Evolutionary conservation across 2,113 vertebrate genomes (phyloP).

Genomic region (Lucifuga dentata): DNA sequence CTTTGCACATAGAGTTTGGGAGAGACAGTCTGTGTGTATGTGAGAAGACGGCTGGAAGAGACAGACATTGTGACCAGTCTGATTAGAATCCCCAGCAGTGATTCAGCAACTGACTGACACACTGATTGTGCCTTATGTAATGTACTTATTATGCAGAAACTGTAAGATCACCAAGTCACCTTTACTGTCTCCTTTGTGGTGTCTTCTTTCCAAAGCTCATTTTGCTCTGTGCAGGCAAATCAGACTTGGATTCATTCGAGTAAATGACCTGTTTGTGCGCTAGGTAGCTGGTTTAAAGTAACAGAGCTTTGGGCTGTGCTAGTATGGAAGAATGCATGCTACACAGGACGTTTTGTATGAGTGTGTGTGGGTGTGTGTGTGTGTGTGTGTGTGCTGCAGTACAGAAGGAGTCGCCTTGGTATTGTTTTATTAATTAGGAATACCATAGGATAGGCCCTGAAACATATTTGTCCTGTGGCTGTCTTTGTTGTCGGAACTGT

Average conservation of each 20-base stretch:
- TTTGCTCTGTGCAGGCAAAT: not conserved
- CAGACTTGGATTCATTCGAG: not conserved
- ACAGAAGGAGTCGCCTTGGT: not conserved
- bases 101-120: slow-evolving; percentile 36
- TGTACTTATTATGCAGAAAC: slow-evolving; percentile 30
- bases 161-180: slow-evolving; percentile 16
- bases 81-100: slow-evolving; percentile 54
- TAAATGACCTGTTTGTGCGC: slow-evolving; percentile 11
- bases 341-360: no score
- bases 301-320: not conserved
- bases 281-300: slow-evolving; percentile 6
- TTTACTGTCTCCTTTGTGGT: not conserved
- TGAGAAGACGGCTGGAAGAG: slow-evolving; percentile 21
- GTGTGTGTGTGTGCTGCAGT: not conserved
- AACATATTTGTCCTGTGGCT: not conserved
- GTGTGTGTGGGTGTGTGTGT: not conserved
- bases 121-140: slow-evolving; percentile 24
- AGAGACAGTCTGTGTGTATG: not conserved
- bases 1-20: slow-evolving; percentile 31
- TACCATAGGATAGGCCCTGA: not conserved
- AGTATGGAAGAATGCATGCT: not conserved
- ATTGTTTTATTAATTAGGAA: not conserved
- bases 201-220: not conserved
- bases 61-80: slow-evolving; percentile 49
- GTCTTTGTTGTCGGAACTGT: not conserved